Conservation (phyloP, 2,113 vertebrate species). For the Crocuta crocuta region DNA sequence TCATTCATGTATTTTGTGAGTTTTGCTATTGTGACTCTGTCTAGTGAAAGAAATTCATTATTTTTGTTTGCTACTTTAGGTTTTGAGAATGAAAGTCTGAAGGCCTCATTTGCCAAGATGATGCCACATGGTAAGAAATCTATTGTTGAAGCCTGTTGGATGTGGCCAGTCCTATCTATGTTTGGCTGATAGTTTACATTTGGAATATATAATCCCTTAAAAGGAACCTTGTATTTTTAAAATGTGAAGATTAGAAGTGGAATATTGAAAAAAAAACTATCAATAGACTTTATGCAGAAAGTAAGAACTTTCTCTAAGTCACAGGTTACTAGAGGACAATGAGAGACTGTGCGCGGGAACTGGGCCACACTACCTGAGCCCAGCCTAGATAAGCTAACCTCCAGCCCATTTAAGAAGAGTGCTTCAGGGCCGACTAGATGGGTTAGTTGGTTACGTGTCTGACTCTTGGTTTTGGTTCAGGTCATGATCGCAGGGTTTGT, state of each 20-base stretch:
- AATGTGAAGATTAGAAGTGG: not conserved
- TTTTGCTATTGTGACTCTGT: not conserved
- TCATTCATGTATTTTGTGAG: not conserved
- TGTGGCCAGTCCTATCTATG: not conserved
- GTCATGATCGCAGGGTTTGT: too few species aligned
- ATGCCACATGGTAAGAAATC: not conserved
- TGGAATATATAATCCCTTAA: not conserved
- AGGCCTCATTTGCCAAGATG: not conserved
- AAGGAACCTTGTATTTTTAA: not conserved
- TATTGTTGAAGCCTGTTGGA: not conserved
- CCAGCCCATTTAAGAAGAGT: not conserved
- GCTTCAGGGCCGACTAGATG: not conserved
- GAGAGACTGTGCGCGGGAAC: accelerated
- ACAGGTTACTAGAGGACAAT: not conserved
- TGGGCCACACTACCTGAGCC: not conserved
- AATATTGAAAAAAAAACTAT: not conserved
- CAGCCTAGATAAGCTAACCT: not conserved
- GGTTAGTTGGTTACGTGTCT: too few species aligned
- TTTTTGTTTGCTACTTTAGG: not conserved
- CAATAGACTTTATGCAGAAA: not conserved
- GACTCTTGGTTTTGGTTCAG: too few species aligned
- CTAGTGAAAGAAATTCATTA: not conserved
- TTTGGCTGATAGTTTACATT: not conserved
- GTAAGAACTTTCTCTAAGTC: not conserved
- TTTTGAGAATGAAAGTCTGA: not conserved